Evolutionary conservation across 1,140 invertebrate species (phyloP).

Genomic region (Cyclina sinensis): DNA sequence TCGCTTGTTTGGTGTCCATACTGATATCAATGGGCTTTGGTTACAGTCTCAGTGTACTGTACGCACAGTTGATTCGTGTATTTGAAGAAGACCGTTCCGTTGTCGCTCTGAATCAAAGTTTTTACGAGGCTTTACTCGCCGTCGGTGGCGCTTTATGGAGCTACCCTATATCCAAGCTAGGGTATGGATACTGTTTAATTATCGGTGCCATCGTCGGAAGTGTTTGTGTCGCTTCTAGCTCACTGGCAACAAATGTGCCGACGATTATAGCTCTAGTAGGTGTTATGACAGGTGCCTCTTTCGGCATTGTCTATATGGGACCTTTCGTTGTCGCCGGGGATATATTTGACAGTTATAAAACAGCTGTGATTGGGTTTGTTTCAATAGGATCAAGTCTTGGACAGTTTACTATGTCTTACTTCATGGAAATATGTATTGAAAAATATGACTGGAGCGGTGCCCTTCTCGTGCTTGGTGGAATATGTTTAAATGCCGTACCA

Average conservation of each 20-base stretch:
- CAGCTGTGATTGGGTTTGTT: constrained; percentile 47
- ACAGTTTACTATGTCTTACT: constrained; percentile 48
- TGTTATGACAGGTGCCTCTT: constrained; percentile 36
- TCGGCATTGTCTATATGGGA: constrained; percentile 47
- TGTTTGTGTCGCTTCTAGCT: constrained; percentile 27
- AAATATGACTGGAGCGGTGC: constrained; percentile 50
- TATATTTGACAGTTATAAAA: constrained; percentile 32
- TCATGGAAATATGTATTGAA: constrained; percentile 48
- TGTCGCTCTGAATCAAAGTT: constrained; percentile 50
- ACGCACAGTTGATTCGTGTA: constrained; percentile 41
- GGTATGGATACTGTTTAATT: constrained; percentile 29
- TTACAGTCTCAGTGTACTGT: constrained; percentile 43
- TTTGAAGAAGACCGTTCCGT: constrained; percentile 34
- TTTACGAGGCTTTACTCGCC: constrained; percentile 38
- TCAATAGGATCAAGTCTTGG: constrained; percentile 53
- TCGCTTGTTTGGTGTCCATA: constrained; percentile 44
- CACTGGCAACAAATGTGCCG: constrained; percentile 18
- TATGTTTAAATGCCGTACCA: constrained; percentile 51
- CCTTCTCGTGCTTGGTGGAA: constrained; percentile 1
- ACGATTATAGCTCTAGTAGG: constrained; percentile 47
- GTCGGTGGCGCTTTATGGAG: constrained; percentile 48
- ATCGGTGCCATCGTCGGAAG: constrained; percentile 41
- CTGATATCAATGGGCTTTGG: constrained; percentile 51
- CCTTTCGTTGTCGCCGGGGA: constrained; percentile 46
- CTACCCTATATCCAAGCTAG: constrained; percentile 35